Evolutionary conservation across 1,140 invertebrate species (phyloP).

Genomic region (Dufourea novaeangliae): DNA sequence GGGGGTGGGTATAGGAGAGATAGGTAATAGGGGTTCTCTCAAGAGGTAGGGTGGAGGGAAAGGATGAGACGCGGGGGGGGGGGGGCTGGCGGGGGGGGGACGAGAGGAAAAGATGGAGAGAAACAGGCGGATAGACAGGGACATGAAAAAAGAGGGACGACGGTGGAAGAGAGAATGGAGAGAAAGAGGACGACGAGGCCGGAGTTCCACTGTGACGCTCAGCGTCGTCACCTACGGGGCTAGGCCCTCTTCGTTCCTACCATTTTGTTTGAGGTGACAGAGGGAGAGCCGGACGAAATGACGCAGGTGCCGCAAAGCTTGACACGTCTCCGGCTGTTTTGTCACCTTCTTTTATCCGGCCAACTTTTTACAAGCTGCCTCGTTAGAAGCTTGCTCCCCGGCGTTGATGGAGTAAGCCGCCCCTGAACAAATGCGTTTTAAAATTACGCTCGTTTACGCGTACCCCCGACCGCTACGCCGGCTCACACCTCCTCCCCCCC

Average conservation of each 20-base stretch:
- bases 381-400: conserved; percentile 57
- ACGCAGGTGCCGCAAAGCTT: conserved; percentile 73
- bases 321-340: conserved; percentile 73
- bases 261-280: conserved; percentile 6
- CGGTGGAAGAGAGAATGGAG: not conserved
- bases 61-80: not conserved
- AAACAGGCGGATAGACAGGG: conserved; percentile 48
- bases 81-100: not conserved
- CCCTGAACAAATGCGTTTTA: conserved; percentile 63
- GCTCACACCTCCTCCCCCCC: too few species aligned
- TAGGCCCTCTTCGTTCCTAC: conserved; percentile 8
- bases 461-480: too few species aligned
- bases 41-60: not conserved
- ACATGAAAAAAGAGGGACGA: conserved; percentile 36
- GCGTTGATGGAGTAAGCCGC: conserved; percentile 69
- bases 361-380: conserved; percentile 66
- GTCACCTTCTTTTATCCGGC: conserved; percentile 68
- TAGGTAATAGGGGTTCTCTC: conserved; percentile 29
- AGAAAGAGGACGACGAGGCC: not conserved
- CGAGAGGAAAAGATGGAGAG: conserved; percentile 44
- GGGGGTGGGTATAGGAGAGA: conserved; percentile 37
- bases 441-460: conserved; percentile 56
- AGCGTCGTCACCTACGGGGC: conserved; percentile 29
- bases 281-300: conserved; percentile 51
- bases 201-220: conserved; percentile 11